Conservation (phyloP, 2,888 invertebrate species). For the Desoria tigrina region DNA sequence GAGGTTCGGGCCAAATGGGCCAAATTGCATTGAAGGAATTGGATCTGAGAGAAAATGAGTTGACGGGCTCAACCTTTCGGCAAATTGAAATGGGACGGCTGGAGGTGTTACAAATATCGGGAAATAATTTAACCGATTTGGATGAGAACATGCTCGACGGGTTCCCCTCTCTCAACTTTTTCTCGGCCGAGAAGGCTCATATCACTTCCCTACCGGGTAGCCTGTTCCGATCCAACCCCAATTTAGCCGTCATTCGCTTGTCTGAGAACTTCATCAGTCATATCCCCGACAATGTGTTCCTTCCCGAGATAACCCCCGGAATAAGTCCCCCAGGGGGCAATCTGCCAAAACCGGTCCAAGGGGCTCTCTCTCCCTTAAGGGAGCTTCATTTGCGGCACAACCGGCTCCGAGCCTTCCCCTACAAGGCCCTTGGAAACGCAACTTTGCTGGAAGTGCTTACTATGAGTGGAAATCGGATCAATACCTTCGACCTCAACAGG, state of each 20-base stretch:
- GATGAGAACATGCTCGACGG: slow-evolving; percentile 73
- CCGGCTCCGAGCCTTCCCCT: slow-evolving; percentile 73
- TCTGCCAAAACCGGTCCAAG: neutral
- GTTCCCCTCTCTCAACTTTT: slow-evolving; percentile 73
- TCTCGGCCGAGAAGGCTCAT: slow-evolving; percentile 70
- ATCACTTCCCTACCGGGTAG: slow-evolving; percentile 70
- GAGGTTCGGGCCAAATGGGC: slow-evolving; percentile 21
- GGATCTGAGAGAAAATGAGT: slow-evolving; percentile 49
- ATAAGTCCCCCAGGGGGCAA: too few relatives aligned
- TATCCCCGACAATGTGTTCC: slow-evolving; percentile 72
- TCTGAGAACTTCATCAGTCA: slow-evolving; percentile 69
- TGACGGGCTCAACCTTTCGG: slow-evolving; percentile 43
- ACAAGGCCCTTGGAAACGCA: slow-evolving; percentile 73
- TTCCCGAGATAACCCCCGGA: slow-evolving; percentile 50
- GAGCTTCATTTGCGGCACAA: slow-evolving; percentile 76
- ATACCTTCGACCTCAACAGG: slow-evolving; percentile 73
- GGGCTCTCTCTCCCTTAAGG: slow-evolving; percentile 60
- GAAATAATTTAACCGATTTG: slow-evolving; percentile 75
- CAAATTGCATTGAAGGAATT: slow-evolving; percentile 51
- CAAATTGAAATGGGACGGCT: slow-evolving; percentile 49
- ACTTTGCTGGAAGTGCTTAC: slow-evolving; percentile 71
- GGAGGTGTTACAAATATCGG: slow-evolving; percentile 69
- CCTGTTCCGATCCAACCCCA: slow-evolving; percentile 75
- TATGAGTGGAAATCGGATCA: slow-evolving; percentile 56
- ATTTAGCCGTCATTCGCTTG: slow-evolving; percentile 72